Evolutionary conservation across 1,140 invertebrate species (phyloP).

Genomic region (Leptonema lineaticorne): DNA sequence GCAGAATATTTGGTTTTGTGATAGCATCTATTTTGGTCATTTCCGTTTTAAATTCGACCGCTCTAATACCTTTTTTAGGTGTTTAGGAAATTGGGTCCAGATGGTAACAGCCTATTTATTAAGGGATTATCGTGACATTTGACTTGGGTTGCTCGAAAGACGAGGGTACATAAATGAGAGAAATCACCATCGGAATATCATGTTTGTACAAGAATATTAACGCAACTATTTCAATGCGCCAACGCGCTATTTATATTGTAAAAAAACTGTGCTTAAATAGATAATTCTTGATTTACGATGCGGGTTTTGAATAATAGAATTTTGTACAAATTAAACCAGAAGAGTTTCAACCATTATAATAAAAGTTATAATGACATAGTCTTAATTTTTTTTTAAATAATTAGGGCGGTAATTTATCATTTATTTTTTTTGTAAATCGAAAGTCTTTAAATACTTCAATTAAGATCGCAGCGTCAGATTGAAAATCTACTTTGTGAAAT

Average conservation of each 20-base stretch:
- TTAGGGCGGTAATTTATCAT: too few species aligned
- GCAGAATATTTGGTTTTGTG: constrained; percentile 7
- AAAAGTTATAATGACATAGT: too few species aligned
- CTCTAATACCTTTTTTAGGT: constrained; percentile 17
- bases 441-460: too few species aligned
- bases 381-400: too few species aligned
- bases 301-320: too few species aligned
- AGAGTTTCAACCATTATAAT: too few species aligned
- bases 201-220: background rate
- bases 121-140: constrained; percentile 18
- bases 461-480: too few species aligned
- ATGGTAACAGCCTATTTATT: constrained; percentile 19
- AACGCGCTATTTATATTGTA: background rate
- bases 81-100: constrained; percentile 19
- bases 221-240: constrained; percentile 1
- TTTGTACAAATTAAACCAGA: too few species aligned
- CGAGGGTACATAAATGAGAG: constrained; percentile 14
- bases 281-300: too few species aligned
- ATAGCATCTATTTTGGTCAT: constrained; percentile 14
- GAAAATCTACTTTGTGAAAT: too few species aligned
- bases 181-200: constrained; percentile 12
- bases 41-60: constrained; percentile 14
- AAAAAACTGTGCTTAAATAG: too few species aligned
- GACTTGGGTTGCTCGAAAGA: constrained; percentile 11
- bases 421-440: too few species aligned